phyloP scores from a whole-genome alignment of 2,797 vertebrate species.

The Avahi laniger region DNA sequence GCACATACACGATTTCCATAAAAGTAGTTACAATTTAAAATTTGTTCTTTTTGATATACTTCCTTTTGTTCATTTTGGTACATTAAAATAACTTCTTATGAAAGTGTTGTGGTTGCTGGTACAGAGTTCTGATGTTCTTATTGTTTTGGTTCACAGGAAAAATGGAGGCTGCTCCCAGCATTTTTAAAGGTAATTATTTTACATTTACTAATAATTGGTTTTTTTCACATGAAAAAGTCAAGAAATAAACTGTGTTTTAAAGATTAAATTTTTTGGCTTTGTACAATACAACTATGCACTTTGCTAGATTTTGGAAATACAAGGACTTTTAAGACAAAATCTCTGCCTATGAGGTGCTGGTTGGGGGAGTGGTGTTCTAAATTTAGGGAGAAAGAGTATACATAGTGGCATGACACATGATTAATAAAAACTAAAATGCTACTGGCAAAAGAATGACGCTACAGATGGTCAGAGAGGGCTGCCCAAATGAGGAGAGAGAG shows the following conservation, averaged over 20 bases:
- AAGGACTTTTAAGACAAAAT: neutral
- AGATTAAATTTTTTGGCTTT: neutral
- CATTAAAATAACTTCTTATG: neutral
- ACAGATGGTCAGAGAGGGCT: neutral
- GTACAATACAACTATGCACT: neutral
- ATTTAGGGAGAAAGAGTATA: neutral
- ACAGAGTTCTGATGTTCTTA: slow-evolving; percentile 42
- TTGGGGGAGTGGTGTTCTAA: neutral
- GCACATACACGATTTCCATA: neutral
- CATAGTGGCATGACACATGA: no score
- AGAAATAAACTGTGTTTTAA: neutral
- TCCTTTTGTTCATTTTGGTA: slow-evolving; percentile 1
- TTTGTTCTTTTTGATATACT: neutral
- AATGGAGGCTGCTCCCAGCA: slow-evolving; percentile 98
- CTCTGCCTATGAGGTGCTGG: neutral
- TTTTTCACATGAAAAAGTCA: slow-evolving; percentile 32
- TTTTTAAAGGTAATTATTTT: slow-evolving; percentile 93
- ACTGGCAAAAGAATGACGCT: neutral
- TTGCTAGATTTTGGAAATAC: neutral
- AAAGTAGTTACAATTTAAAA: neutral
- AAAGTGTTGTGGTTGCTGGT: neutral
- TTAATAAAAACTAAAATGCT: neutral
- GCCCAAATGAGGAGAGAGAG: neutral
- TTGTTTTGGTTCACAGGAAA: slow-evolving; percentile 90
- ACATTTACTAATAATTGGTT: slow-evolving; percentile 40